Evolutionary conservation across 2,888 invertebrate genomes (phyloP), one percentile per base, ranked within the genome.

Genomic region (Oeneis ivallda): DNA sequence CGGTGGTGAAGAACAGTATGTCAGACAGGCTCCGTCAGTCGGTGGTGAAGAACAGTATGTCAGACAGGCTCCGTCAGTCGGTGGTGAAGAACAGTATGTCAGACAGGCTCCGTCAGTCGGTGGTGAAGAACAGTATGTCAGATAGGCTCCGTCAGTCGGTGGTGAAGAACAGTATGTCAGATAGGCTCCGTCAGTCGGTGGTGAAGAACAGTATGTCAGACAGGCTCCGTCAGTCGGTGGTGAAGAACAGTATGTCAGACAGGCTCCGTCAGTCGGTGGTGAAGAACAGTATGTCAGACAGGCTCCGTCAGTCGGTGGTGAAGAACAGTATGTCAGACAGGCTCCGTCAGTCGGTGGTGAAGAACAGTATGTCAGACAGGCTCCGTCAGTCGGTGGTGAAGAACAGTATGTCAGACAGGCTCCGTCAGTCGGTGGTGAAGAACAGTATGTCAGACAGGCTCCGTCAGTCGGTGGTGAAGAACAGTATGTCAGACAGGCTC

Each of bases 261-360:
- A n/a, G n/a, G n/a, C n/a, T n/a, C n/a, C n/a, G n/a, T n/a, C n/a
- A n/a, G n/a, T n/a, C n/a, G n/a, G n/a, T n/a, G n/a, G n/a, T n/a
- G 26, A 26, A 4, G 5, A 26, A 26, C 26, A 26, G 4, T 4
- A 4, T 26, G 26, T 26, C 26, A 26, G 26, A 4, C 26, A 26
- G 26, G 26, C 26, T 8, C 1, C 13, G 19, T 77, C 70, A 85
- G 61, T 83, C 83, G 32, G 85, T 79, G 17, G 89, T 86, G 56
- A 90, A 90, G 73, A 89, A 89, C 49, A 90, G 75, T 50, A 90
- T 89, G 60, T 89, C 89, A n/a, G n/a, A n/a, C n/a, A n/a, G n/a
- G n/a, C n/a, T n/a, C n/a, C n/a, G n/a, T n/a, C n/a, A n/a, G n/a
- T n/a, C n/a, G n/a, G n/a, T n/a, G n/a, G n/a, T n/a, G 26, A 26